Evolutionary conservation across 2,797 vertebrate genomes (phyloP), one percentile per base, ranked within the genome.

Genomic region (Xiphophorus birchmanni): DNA sequence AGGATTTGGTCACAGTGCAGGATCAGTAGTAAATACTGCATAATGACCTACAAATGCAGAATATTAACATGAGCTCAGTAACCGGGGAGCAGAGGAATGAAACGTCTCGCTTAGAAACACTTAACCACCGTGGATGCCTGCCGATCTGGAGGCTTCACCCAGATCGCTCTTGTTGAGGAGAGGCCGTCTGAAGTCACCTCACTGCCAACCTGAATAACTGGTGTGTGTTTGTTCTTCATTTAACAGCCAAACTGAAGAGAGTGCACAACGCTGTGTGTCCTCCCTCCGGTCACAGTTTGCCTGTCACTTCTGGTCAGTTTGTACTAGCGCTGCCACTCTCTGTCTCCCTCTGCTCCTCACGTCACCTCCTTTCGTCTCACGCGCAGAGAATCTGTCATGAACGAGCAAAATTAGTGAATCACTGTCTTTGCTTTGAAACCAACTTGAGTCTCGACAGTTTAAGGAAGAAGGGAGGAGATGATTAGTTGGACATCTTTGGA

Each of bases 221-320:
- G 71, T 32, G 52, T 81, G 77, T 80, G 80, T 80, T 84, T 45
- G 77, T 81, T 44, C 81, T 85, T 65, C 58, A 37, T 78, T 73
- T 45, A 71, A 67, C 78, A 79, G 76, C 71, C 86, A 60, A 76
- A 71, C 85, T 89, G 84, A 80, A 79, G 77, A 78, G 29, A 63
- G 67, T 75, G 42, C 54, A 63, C 35, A 63, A 79, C 52, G 32
- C 54, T 58, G 73, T 81, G 77, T 75, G 75, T 86, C 79, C 81
- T 81, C 84, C 87, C 88, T 90, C 82, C 87, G 87, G 86, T 90
- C 90, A 86, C 92, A 91, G 90, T 88, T 91, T 90, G 84, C 78
- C 81, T 87, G 84, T 86, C 89, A 90, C 88, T 88, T 88, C 84
- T 89, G 90, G 91, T 93, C 92, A 91, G 76, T 89, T 91, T 91